Evolutionary conservation across 2,888 invertebrate genomes (phyloP), one percentile per base, ranked within the genome.

Genomic region (Leptinotarsa juncta): DNA sequence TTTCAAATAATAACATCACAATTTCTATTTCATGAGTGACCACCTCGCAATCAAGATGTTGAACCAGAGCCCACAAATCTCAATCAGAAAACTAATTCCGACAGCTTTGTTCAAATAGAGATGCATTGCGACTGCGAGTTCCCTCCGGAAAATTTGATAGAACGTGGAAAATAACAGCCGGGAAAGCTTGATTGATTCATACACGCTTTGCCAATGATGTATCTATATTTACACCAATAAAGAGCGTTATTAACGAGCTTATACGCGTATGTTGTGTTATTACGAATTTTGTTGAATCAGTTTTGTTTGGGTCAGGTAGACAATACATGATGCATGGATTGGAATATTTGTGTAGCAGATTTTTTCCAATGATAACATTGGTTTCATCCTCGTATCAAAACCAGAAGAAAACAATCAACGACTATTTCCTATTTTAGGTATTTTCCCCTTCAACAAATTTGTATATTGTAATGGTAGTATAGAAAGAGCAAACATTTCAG

Each of bases 181-280:
- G 26, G 62, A 42, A 55, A 55, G 68, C 49, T 68, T 73, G 73
- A 73, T 73, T 73, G 73, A 73, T 73, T 66, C 66, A 70, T 55
- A 50, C 65, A 18, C 32, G 53, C 32, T 68, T 42, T 55, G n/a
- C 55, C 32, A 32, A 68, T 62, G 62, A 62, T 60, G 57, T 60
- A 72, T 72, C 72, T 60, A 57, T 72, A 72, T 72, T 72, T 72
- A 60, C 55, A 72, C 67, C 72, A 67, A 72, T 72, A 67, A 65
- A 72, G 60, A 67, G 50, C 55, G 72, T 23, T 67, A 72, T 72
- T 72, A 72, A 57, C 70, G 18, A 51, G 70, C 20, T 65, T 53
- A 70, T 42, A 53, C 57, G 55, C 18, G 42, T 23, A 60, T 55
- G 69, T 60, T 60, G 26, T 49, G 60, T 60, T 69, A 53, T 55